These are phyloP conservation scores for Calcarius lapponicus DNA, from an alignment of 2,797 vertebrate species.

Conservation along the genomic window DNA sequence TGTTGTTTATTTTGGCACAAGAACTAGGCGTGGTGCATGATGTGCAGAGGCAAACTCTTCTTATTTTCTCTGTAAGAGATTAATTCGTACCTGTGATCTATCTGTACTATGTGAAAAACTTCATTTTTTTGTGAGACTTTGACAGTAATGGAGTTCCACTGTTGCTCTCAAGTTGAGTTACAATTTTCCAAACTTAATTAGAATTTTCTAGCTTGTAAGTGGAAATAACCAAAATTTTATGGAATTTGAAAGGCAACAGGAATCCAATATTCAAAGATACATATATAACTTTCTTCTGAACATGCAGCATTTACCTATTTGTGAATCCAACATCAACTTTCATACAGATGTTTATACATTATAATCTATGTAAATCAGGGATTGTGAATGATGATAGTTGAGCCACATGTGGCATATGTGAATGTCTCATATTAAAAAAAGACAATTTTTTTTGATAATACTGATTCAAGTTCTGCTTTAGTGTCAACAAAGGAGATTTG, in stretches of 20 bases:
- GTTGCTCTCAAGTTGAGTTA: background rate
- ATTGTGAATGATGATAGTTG: background rate
- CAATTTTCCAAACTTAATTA: background rate
- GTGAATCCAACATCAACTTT: background rate
- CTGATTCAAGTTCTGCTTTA: background rate
- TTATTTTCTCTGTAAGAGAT: background rate
- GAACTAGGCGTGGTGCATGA: background rate
- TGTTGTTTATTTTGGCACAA: slow-evolving; percentile 28
- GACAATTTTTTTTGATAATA: background rate
- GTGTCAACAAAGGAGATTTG: background rate
- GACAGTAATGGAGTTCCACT: background rate
- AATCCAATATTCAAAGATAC: background rate
- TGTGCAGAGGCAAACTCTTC: background rate
- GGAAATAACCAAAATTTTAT: background rate
- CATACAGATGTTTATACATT: background rate
- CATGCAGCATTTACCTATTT: background rate
- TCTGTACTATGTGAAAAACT: background rate
- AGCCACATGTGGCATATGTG: background rate
- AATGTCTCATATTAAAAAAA: background rate
- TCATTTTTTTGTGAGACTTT: background rate
- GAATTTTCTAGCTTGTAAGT: background rate
- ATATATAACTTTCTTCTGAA: background rate
- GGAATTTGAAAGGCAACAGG: background rate
- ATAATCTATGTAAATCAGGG: background rate
- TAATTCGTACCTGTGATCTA: background rate